These are phyloP conservation scores for Drosophila antonietae DNA, from an alignment of 2,888 invertebrate genomes.

Conservation along the genomic window DNA sequence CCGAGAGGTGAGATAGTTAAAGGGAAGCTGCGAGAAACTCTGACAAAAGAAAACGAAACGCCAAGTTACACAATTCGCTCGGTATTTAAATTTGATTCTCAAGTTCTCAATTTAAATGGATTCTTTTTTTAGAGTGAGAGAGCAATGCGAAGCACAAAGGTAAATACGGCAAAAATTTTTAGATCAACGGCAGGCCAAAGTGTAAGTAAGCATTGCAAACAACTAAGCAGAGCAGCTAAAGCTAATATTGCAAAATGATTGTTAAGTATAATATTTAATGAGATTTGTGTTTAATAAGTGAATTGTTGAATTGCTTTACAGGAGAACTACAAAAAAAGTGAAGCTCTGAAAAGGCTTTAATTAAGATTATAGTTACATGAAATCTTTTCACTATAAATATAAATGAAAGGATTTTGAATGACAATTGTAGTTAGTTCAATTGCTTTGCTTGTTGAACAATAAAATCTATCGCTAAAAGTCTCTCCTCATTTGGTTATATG, in stretches of 20 bases:
- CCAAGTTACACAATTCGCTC: constrained; percentile 57
- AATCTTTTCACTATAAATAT: too few species aligned
- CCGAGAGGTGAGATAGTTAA: not conserved
- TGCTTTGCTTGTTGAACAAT: too few species aligned
- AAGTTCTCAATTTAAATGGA: constrained; percentile 37
- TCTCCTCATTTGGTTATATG: too few species aligned
- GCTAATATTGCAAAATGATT: not conserved
- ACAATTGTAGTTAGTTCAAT: too few species aligned
- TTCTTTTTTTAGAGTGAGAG: not conserved
- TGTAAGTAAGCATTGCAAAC: not conserved
- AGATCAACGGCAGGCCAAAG: constrained; percentile 1
- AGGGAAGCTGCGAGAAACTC: not conserved
- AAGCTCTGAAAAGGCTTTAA: not conserved
- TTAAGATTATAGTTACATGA: too few species aligned
- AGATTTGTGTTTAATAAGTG: not conserved
- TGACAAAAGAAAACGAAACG: constrained; percentile 15
- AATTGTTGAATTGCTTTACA: not conserved
- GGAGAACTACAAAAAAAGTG: rapidly evolving
- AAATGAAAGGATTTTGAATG: too few species aligned
- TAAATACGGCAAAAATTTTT: constrained; percentile 28
- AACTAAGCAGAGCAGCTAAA: not conserved
- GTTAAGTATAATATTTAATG: not conserved
- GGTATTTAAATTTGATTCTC: constrained; percentile 70
- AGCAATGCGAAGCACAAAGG: constrained; percentile 8
- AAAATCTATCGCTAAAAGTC: too few species aligned